Evolutionary conservation across 2,113 vertebrate genomes (phyloP).

Genomic region (Nothocercus julius): DNA sequence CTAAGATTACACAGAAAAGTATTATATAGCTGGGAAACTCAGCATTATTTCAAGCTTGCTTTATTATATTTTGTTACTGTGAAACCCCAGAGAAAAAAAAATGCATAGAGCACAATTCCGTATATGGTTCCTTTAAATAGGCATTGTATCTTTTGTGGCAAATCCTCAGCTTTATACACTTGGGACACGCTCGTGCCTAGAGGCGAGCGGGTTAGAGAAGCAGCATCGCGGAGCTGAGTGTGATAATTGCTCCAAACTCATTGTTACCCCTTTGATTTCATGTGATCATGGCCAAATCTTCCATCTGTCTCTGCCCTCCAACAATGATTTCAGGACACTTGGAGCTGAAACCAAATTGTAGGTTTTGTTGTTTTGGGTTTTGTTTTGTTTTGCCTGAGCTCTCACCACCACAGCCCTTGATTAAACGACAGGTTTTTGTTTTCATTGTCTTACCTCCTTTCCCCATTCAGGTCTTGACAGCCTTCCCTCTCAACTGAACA

Average conservation of each 20-base stretch:
- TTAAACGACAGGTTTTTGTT: conserved; percentile 78
- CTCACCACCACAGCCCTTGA: conserved; percentile 66
- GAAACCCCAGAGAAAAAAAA: background rate
- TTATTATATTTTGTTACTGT: background rate
- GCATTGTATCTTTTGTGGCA: conserved; percentile 10
- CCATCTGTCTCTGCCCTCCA: conserved; percentile 67
- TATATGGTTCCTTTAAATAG: background rate
- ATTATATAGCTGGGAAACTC: background rate
- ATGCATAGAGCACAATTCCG: background rate
- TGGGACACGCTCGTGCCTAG: background rate
- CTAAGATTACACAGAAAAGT: background rate
- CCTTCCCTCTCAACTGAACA: conserved; percentile 79
- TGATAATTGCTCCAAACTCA: conserved; percentile 31
- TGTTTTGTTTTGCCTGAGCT: background rate
- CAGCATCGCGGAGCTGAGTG: background rate
- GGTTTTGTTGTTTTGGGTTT: background rate
- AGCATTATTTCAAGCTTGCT: background rate
- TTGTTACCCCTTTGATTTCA: conserved; percentile 63
- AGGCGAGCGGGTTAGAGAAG: conserved; percentile 34
- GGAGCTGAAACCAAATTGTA: conserved; percentile 48
- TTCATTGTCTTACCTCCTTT: conserved; percentile 75
- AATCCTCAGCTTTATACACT: background rate
- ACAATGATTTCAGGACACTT: conserved; percentile 66
- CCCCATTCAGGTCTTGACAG: conserved; percentile 78
- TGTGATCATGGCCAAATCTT: conserved; percentile 63